Base-by-base conservation (phyloP, 2,113 vertebrate genomes). In the Zapus hudsonius region DNA sequence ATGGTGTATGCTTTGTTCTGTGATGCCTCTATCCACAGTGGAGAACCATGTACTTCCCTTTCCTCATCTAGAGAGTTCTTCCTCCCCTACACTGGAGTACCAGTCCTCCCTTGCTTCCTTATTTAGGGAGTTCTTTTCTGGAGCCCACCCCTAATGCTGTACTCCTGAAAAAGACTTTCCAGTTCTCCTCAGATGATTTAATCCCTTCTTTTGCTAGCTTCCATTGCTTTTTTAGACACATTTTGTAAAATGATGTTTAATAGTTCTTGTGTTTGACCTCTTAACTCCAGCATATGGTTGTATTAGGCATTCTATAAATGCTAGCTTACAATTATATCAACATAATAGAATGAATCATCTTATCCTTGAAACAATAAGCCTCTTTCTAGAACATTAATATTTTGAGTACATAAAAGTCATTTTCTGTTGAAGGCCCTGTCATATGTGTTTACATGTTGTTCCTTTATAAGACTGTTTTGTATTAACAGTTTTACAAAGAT, bases 361-460 rank as follows among this genome's bases (percentile, higher is more conserved):
- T 74, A 7, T 73, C 86, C 52, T 47, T 86, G 42, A 89, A 57
- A 73, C 33, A 55, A 70, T 36, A 55, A 59, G 87, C 40, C 91
- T 40, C 61, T 44, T 10, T 66, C 38, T 91, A 42, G 19, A 90
- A 86, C 9, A 76, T 8, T 55, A 79, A 70, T 52, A 94, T 79
- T 83, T 6, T 86, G 36, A 92, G 42, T 59, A 87, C 40, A 76
- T 38, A 61, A 89, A 82, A 93, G 29, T 66, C 7, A 90, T 82
- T 84, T 87, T 91, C 76, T 64, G 42, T 72, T 19, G 25, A 80
- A 87, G n/a, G n/a, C n/a, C n/a, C n/a, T n/a, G 27, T 59, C 11
- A 8, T 31, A 89, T 82, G 44, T 66, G 47, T 93, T 78, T 27
- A 29, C 87, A 93, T 75, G 31, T 6, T 88, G 1, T 86, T 78